These are phyloP conservation scores for Archips xylosteana DNA, from an alignment of 2,888 invertebrate genomes.

Conservation along the genomic window DNA sequence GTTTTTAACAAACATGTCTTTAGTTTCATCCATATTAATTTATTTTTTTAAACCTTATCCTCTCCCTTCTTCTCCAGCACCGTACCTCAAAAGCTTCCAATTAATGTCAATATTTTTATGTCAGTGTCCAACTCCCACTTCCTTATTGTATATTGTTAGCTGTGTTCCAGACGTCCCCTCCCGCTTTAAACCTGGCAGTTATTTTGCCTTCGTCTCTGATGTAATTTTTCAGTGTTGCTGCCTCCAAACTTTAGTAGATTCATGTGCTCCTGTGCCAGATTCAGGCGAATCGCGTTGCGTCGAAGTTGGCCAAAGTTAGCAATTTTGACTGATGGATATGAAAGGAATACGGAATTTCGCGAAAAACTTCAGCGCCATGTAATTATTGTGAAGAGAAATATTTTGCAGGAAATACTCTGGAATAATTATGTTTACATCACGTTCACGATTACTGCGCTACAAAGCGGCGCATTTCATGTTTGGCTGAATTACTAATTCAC, in stretches of 20 bases:
- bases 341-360: conserved; percentile 40
- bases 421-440: not conserved
- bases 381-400: conserved; percentile 30
- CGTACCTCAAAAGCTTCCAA: too few species aligned
- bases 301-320: conserved; percentile 40
- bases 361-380: conserved; percentile 29
- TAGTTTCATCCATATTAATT: too few species aligned
- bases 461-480: conserved; percentile 9
- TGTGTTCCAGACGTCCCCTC: too few species aligned
- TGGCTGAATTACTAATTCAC: not conserved
- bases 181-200: too few species aligned
- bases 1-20: too few species aligned
- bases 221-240: too few species aligned
- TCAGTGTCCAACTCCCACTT: too few species aligned
- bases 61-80: too few species aligned
- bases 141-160: too few species aligned
- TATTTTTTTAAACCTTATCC: too few species aligned
- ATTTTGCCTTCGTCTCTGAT: too few species aligned
- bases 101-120: too few species aligned
- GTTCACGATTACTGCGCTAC: conserved; percentile 4
- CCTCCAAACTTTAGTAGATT: conserved; percentile 11
- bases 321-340: conserved; percentile 46
- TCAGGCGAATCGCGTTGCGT: conserved; percentile 28
- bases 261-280: conserved; percentile 9
- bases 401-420: conserved; percentile 6